A percentile compares a stretch with the other conserved stretches of the same genome.
Evolutionary conservation across 2,113 vertebrate species (phyloP).

Genomic region (Hippocampus comes): DNA sequence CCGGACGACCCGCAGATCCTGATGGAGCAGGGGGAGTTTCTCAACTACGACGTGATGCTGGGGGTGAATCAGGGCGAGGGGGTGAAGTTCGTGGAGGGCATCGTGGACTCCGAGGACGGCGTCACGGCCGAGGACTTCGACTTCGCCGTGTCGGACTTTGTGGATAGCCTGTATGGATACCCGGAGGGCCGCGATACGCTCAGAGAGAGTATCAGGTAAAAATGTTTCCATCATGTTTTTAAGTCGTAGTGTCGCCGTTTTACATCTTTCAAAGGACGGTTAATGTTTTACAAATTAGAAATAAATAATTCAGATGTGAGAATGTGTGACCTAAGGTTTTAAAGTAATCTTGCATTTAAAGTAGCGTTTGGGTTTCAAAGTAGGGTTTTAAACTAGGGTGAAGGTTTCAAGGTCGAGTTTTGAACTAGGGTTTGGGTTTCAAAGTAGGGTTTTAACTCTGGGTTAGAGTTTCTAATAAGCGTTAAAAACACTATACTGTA

Average conservation of each 20-base stretch:
- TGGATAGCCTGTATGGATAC: conserved; percentile 91
- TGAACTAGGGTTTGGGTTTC: too few relatives aligned
- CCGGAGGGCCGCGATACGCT: conserved; percentile 89
- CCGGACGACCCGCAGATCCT: conserved; percentile 98
- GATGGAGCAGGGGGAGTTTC: conserved; percentile 98
- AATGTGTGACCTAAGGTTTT: too few relatives aligned
- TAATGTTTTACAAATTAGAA: too few relatives aligned
- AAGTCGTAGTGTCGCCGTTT: neutral
- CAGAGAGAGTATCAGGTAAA: conserved; percentile 85
- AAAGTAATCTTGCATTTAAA: too few relatives aligned
- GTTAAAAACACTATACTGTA: too few relatives aligned
- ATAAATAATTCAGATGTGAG: too few relatives aligned
- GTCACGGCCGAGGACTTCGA: conserved; percentile 91
- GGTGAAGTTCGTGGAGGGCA: conserved; percentile 89
- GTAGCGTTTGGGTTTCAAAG: too few relatives aligned
- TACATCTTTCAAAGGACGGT: neutral
- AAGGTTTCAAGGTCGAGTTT: too few relatives aligned
- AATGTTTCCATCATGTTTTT: neutral
- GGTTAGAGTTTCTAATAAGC: too few relatives aligned
- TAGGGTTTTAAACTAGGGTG: too few relatives aligned
- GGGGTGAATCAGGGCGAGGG: conserved; percentile 97
- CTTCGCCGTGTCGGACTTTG: conserved; percentile 91
- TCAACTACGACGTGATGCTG: conserved; percentile 98
- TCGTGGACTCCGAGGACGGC: conserved; percentile 89
- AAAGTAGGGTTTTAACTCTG: too few relatives aligned